Evolutionary conservation across 1,140 invertebrate genomes (phyloP).

Genomic region (Neelides sp.): DNA sequence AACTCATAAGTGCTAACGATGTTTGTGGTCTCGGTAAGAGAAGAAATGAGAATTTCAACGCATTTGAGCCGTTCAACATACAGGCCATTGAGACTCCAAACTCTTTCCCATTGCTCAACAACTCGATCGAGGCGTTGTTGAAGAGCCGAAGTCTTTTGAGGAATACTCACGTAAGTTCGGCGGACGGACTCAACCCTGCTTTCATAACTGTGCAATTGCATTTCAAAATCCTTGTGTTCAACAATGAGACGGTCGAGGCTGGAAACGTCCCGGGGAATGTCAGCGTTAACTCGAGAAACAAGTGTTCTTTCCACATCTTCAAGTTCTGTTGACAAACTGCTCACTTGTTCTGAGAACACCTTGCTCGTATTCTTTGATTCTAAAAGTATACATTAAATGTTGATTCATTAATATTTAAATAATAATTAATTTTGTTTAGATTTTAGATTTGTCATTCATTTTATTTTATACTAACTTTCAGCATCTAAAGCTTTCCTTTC

Average conservation of each 20-base stretch:
- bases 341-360: constrained; percentile 70
- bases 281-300: constrained; percentile 61
- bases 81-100: constrained; percentile 70
- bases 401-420: constrained; percentile 15
- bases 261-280: constrained; percentile 70
- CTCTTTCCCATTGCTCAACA: constrained; percentile 77
- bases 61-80: constrained; percentile 83
- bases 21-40: constrained; percentile 75
- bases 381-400: constrained; percentile 28
- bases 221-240: constrained; percentile 79
- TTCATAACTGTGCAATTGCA: constrained; percentile 42
- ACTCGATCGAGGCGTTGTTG: constrained; percentile 78
- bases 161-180: constrained; percentile 64
- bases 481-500: constrained; percentile 63
- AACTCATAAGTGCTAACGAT: constrained; percentile 83
- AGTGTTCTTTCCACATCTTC: constrained; percentile 74
- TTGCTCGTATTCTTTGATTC: constrained; percentile 75
- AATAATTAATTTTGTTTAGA: constrained; percentile 3
- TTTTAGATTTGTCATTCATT: constrained; percentile 9
- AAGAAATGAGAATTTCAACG: constrained; percentile 74
- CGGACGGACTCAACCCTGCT: constrained; percentile 69
- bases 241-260: constrained; percentile 70
- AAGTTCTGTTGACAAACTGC: constrained; percentile 62
- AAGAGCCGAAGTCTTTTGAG: constrained; percentile 73
- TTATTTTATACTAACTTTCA: constrained; percentile 45